Percentiles rank a stretch among this genome's conserved stretches.
phyloP scores from a whole-genome alignment of 1,140 invertebrate species.

The Brachionus manjavacas region DNA sequence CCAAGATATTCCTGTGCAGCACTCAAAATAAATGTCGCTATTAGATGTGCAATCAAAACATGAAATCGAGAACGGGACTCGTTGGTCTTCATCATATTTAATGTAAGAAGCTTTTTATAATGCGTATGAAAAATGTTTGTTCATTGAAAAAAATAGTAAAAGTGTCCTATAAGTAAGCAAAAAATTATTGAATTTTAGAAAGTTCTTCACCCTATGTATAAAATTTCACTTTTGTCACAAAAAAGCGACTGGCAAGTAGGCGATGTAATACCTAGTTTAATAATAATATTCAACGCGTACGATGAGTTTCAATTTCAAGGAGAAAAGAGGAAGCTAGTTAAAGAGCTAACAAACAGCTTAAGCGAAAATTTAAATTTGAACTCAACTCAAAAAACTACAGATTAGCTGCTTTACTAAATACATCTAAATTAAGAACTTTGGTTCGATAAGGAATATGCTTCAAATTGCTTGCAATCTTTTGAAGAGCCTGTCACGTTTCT shows the following conservation, averaged over 20 bases:
- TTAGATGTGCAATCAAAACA: not conserved
- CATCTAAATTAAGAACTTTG: not conserved
- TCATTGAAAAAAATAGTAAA: not conserved
- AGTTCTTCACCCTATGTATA: not conserved
- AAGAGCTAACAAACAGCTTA: not conserved
- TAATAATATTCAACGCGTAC: not conserved
- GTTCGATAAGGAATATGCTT: not conserved
- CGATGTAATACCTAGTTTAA: not conserved
- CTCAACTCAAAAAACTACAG: not conserved
- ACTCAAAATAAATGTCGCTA: not conserved
- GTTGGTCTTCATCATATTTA: not conserved
- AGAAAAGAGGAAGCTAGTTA: not conserved
- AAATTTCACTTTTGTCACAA: not conserved
- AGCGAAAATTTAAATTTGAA: not conserved
- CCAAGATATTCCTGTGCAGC: not conserved
- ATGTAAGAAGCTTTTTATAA: not conserved
- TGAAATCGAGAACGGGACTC: not conserved
- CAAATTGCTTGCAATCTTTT: not conserved
- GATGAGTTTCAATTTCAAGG: not conserved
- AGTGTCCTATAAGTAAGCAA: not conserved
- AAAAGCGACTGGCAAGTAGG: not conserved
- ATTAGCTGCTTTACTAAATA: not conserved
- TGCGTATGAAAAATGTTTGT: not conserved
- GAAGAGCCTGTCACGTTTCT: not conserved
- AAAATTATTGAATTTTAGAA: not conserved